Percentiles rank a stretch among this genome's conserved stretches.
These are phyloP conservation scores for Mus spretus DNA, from an alignment of 2,797 vertebrate genomes.

Conservation along the genomic window DNA sequence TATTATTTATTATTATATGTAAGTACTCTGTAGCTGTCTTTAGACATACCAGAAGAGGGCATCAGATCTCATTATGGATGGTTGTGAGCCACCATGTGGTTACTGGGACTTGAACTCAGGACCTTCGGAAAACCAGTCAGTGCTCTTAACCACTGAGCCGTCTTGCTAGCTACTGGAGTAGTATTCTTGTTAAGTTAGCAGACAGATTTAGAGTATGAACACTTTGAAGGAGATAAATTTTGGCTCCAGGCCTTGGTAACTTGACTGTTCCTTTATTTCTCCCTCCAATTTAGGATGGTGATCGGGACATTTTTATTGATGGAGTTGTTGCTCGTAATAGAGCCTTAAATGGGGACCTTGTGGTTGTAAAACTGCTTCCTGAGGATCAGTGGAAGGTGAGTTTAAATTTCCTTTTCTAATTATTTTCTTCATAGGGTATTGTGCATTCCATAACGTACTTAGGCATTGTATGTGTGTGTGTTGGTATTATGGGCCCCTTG, in stretches of 20 bases:
- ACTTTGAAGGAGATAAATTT: slow-evolving; percentile 51
- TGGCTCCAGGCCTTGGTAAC: neutral
- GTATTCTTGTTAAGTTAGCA: neutral
- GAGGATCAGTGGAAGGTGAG: slow-evolving; percentile 97
- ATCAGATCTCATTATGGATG: no score
- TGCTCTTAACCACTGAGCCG: no score
- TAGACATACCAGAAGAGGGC: no score
- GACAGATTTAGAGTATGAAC: neutral
- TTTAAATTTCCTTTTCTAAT: slow-evolving; percentile 60
- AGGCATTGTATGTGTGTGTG: neutral
- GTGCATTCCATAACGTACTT: neutral
- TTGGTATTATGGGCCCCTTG: neutral
- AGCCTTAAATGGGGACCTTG: slow-evolving; percentile 96
- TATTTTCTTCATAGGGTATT: neutral
- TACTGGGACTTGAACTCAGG: no score
- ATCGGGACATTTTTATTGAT: slow-evolving; percentile 96
- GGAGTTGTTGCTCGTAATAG: slow-evolving; percentile 96
- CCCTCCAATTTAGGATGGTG: slow-evolving; percentile 91
- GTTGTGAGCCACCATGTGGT: no score
- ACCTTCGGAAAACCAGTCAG: no score
- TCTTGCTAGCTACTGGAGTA: no score
- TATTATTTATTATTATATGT: no score
- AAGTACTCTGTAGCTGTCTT: no score
- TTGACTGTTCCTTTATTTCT: slow-evolving; percentile 68
- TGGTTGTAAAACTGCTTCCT: slow-evolving; percentile 95